Evolutionary conservation across 2,888 invertebrate species (phyloP).

Genomic region (Stenodera caucasica): DNA sequence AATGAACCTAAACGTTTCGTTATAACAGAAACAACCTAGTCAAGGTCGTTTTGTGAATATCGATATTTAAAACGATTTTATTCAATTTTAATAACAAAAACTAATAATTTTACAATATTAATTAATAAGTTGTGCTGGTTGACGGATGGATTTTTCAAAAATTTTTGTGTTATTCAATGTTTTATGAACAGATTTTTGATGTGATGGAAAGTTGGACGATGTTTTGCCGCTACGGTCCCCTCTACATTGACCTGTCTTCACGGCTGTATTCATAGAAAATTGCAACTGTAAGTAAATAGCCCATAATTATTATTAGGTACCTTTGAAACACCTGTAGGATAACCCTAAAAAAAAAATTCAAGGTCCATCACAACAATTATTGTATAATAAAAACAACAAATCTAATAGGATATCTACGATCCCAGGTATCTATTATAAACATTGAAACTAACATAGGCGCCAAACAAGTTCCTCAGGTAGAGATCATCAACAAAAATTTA

Average conservation of each 20-base stretch:
- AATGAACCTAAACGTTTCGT: slow-evolving; percentile 30
- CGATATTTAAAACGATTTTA: neutral
- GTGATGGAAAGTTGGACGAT: slow-evolving; percentile 50
- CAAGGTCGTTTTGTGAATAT: slow-evolving; percentile 42
- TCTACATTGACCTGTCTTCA: slow-evolving; percentile 39
- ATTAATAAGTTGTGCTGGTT: neutral
- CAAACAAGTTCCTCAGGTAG: slow-evolving; percentile 4
- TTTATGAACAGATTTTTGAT: slow-evolving; percentile 50
- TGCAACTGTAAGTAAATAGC: slow-evolving; percentile 45
- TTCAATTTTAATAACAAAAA: neutral
- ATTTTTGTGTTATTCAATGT: slow-evolving; percentile 45
- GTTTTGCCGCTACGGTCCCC: slow-evolving; percentile 41
- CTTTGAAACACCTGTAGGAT: neutral
- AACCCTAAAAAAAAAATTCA: neutral
- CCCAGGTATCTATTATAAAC: neutral
- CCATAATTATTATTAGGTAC: slow-evolving; percentile 8
- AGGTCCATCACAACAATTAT: neutral
- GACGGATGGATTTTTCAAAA: neutral
- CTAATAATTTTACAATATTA: neutral
- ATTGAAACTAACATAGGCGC: neutral
- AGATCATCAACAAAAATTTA: neutral
- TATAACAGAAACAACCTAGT: slow-evolving; percentile 36
- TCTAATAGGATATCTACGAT: neutral
- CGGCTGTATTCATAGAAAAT: slow-evolving; percentile 45
- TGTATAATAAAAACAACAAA: neutral